Base-by-base conservation (phyloP, 2,888 invertebrate species). In the Heliconius hortense region DNA sequence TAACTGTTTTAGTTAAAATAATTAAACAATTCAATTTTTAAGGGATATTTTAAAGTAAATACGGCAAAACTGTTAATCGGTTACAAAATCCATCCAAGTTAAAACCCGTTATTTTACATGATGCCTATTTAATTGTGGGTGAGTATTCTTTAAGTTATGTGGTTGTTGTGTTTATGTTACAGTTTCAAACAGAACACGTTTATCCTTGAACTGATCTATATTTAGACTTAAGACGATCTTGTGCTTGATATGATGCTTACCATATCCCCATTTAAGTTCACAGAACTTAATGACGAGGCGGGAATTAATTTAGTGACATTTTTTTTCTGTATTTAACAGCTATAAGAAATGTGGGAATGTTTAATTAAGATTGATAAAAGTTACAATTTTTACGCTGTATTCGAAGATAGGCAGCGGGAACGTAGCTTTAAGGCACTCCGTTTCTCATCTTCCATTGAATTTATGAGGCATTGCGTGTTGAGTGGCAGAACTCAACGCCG, bases 71-170 rank as follows among this genome's bases (percentile, higher is more conserved):
- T 8, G 31, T 35, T 35, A 35, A 31, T 4, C 21, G 4, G 21
- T 68, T 48, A 28, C 26, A 68, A 48, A 48, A 68, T 48, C 18
- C 26, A 28, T 21, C 39, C 21, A 59, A 21, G 31, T 18, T 15
- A 56, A 35, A 35, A 70, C 31, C n/a, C 48, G n/a, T 39, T 53
- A 63, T 82, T 82, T 85, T 83, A 86, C 85, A 82, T 88, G 88
- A 89, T 83, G 86, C 85, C 81, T 84, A 86, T 89, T 87, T 90
- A 89, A 90, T 90, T 87, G 85, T 85, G 82, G 89, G 87, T 89
- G 87, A 89, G 88, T 85, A 87, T 79, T 85, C 89, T 87, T 81
- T 76, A 79, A 80, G 81, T 80, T 81, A 82, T 81, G 83, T 86
- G 86, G 86, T 85, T 77, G 76, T 77, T 79, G 78, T 80, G 80